A percentile compares a stretch with the other conserved stretches of the same genome.
Evolutionary conservation across 2,113 vertebrate species (phyloP).

Genomic region (Ceyx melanurus): DNA sequence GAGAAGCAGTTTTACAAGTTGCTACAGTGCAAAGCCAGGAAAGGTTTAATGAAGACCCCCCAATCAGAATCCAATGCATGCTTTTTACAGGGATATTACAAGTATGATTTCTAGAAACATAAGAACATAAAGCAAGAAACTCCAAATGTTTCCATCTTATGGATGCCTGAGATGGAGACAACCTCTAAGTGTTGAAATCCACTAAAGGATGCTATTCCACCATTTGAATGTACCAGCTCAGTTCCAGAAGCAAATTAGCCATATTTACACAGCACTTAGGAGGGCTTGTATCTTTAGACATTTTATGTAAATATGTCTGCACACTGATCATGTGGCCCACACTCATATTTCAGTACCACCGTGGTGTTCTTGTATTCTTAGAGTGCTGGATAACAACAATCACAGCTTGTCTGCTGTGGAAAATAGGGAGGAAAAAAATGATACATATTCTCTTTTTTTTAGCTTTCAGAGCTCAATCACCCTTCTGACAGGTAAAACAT

Average conservation of each 20-base stretch:
- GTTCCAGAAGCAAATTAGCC: not conserved
- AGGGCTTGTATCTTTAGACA: not conserved
- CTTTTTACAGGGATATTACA: not conserved
- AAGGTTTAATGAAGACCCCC: not conserved
- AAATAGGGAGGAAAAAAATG: not conserved
- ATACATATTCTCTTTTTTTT: not conserved
- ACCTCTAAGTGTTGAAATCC: not conserved
- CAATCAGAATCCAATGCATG: not conserved
- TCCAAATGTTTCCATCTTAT: not conserved
- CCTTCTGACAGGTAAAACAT: not conserved
- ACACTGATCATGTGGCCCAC: not conserved
- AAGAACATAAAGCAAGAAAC: not conserved
- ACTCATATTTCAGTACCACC: not conserved
- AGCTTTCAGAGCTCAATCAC: not conserved
- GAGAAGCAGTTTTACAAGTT: not conserved
- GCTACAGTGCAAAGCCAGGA: not conserved
- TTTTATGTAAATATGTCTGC: not conserved
- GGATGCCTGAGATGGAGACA: not conserved
- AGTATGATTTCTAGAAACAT: not conserved
- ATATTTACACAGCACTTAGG: not conserved
- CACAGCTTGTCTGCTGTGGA: not conserved
- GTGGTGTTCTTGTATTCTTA: fast-evolving
- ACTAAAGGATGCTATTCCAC: not conserved
- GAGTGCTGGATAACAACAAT: not conserved
- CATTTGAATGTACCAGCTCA: not conserved